A percentile compares a stretch with the other conserved stretches of the same genome.
phyloP scores from a whole-genome alignment of 2,797 vertebrate species.

The Anniella stebbinsi region DNA sequence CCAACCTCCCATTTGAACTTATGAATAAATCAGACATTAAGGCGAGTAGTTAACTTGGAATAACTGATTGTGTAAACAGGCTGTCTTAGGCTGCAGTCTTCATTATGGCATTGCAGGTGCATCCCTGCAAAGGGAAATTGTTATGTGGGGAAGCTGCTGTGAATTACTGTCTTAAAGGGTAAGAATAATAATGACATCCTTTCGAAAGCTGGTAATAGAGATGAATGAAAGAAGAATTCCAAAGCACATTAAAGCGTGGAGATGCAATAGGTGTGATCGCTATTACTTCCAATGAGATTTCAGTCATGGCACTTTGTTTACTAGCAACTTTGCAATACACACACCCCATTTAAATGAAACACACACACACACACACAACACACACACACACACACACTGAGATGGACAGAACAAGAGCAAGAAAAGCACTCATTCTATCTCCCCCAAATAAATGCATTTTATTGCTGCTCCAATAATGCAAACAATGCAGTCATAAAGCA shows the following conservation, averaged over 20 bases:
- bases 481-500: constrained; percentile 66
- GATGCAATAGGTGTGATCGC: background rate
- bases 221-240: constrained; percentile 20
- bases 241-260: background rate
- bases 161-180: background rate
- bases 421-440: background rate
- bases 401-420: constrained; percentile 13
- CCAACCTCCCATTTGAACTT: background rate
- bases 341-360: background rate
- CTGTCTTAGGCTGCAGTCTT: background rate
- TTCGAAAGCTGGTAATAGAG: constrained; percentile 2
- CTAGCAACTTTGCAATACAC: background rate
- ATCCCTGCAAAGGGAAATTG: background rate
- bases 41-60: background rate
- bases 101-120: background rate
- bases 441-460: constrained; percentile 51
- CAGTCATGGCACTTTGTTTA: constrained; percentile 9
- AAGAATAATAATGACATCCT: constrained; percentile 10
- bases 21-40: constrained; percentile 5
- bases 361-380: background rate
- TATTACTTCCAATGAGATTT: background rate
- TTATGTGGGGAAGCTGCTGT: no score
- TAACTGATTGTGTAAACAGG: background rate
- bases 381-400: background rate
- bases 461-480: constrained; percentile 66